Evolutionary conservation across 1,140 invertebrate genomes (phyloP).

Genomic region (Stenopsyche tienmushanensis): DNA sequence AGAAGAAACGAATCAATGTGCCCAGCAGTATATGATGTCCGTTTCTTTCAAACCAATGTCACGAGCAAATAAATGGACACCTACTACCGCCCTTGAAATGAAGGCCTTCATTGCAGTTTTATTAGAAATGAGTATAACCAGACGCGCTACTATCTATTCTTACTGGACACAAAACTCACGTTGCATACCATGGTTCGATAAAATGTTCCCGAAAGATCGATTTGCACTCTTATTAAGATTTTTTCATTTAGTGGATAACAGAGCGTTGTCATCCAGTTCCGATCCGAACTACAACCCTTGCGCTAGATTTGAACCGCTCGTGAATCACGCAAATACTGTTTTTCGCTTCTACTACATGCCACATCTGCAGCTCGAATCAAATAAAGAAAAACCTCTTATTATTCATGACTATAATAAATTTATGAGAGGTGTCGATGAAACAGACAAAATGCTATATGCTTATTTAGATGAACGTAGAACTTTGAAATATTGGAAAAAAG

Average conservation of each 20-base stretch:
- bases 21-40: slow-evolving; percentile 11
- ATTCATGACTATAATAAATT: slow-evolving; percentile 35
- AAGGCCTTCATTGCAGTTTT: slow-evolving; percentile 41
- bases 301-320: slow-evolving; percentile 40
- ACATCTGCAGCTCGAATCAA: slow-evolving; percentile 40
- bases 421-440: slow-evolving; percentile 31
- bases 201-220: slow-evolving; percentile 43
- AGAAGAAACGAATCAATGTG: slow-evolving; percentile 32
- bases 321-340: slow-evolving; percentile 42
- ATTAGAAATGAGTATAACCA: slow-evolving; percentile 42
- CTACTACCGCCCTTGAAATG: slow-evolving; percentile 33
- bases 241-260: slow-evolving; percentile 36
- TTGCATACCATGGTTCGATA: slow-evolving; percentile 43
- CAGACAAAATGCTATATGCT: slow-evolving; percentile 36
- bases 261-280: slow-evolving; percentile 31
- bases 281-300: slow-evolving; percentile 42
- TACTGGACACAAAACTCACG: slow-evolving; percentile 41
- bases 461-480: slow-evolving; percentile 43
- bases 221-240: slow-evolving; percentile 43
- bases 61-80: slow-evolving; percentile 13
- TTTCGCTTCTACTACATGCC: slow-evolving; percentile 42
- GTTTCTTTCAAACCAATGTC: slow-evolving; percentile 21
- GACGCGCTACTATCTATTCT: slow-evolving; percentile 39
- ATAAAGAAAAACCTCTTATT: slow-evolving; percentile 33
- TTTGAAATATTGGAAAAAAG: slow-evolving; percentile 38